These are phyloP conservation scores for Pegoplata infirma DNA, from an alignment of 2,888 invertebrate genomes.

Conservation along the genomic window DNA sequence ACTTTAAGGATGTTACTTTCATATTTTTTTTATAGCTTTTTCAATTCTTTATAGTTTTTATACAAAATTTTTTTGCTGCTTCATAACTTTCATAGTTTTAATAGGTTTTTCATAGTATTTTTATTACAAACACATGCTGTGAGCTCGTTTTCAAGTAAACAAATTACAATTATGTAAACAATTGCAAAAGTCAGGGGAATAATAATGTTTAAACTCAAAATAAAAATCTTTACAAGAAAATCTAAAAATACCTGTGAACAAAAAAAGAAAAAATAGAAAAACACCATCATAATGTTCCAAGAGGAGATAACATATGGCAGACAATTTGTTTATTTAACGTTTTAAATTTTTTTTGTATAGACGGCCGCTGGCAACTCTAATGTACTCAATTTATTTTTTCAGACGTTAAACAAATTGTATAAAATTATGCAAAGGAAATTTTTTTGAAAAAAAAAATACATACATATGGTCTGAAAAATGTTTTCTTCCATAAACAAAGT, in stretches of 20 bases:
- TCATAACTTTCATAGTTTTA: background rate
- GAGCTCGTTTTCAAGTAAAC: background rate
- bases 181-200: slow-evolving; percentile 27
- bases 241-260: background rate
- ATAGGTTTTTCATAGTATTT: no score
- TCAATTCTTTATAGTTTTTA: no score
- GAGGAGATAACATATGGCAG: background rate
- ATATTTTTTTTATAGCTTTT: no score
- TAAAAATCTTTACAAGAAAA: background rate
- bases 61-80: background rate
- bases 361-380: slow-evolving; percentile 16
- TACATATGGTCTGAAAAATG: background rate
- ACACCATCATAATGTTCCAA: background rate
- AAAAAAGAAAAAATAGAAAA: background rate
- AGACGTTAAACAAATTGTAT: background rate
- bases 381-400: slow-evolving; percentile 14
- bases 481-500: background rate
- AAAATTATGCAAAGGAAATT: background rate
- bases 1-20: no score
- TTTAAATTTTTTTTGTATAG: background rate
- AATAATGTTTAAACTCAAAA: background rate
- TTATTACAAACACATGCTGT: slow-evolving; percentile 39
- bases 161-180: slow-evolving; percentile 45
- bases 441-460: background rate
- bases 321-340: background rate